These are phyloP conservation scores for Drosophila persimilis DNA, from an alignment of 1,140 invertebrate genomes.

Conservation along the genomic window DNA sequence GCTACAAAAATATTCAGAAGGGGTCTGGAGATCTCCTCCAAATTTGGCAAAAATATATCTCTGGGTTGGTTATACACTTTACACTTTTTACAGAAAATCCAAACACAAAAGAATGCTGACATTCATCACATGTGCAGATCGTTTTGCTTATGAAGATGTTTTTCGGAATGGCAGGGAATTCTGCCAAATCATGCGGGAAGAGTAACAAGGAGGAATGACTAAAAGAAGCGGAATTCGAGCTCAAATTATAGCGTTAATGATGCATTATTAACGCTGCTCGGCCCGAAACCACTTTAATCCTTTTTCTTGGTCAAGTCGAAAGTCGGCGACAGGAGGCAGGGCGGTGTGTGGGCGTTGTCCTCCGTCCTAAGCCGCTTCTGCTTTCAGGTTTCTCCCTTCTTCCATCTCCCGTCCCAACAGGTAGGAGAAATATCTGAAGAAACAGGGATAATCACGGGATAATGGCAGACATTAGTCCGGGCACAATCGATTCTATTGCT, in stretches of 20 bases:
- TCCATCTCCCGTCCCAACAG: too few relatives aligned
- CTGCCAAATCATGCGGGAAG: constrained; percentile 66
- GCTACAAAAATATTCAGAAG: too few relatives aligned
- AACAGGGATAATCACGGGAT: constrained; percentile 73
- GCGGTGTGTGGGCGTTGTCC: constrained; percentile 47
- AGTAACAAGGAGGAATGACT: constrained; percentile 11
- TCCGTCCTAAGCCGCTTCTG: constrained; percentile 46
- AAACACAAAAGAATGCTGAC: too few relatives aligned
- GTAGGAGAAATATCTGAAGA: not conserved
- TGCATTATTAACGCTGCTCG: constrained; percentile 83
- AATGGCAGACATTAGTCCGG: constrained; percentile 72
- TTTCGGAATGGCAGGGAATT: constrained; percentile 23
- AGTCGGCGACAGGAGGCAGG: constrained; percentile 35
- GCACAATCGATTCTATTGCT: constrained; percentile 6
- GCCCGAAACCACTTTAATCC: constrained; percentile 65
- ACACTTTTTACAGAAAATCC: too few relatives aligned
- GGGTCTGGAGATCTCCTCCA: too few relatives aligned
- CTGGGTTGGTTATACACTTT: too few relatives aligned
- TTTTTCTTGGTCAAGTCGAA: constrained; percentile 50
- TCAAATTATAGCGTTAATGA: constrained; percentile 83
- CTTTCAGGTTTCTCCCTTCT: too few relatives aligned
- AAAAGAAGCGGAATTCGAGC: constrained; percentile 37
- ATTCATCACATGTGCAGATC: constrained; percentile 8
- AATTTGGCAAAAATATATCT: too few relatives aligned
- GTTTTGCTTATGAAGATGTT: constrained; percentile 33